Base-by-base conservation (phyloP, 2,888 invertebrate genomes). In the Pristionchus mayeri region DNA sequence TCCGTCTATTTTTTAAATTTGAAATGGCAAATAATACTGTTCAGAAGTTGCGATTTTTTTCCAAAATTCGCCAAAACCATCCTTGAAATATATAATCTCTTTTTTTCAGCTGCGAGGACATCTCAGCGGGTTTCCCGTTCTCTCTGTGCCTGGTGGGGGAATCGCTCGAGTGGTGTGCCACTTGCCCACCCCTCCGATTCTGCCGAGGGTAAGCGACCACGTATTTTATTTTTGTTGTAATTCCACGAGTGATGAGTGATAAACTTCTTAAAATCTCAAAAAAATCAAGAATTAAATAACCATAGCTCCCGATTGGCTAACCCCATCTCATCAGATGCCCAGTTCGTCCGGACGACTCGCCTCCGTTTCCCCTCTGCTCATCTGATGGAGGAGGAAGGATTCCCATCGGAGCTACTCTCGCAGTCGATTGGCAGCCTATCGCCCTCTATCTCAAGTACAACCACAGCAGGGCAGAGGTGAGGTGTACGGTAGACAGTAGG, bases 361-460 rank as follows among this genome's bases (percentile, higher is more conserved):
- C 67, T 21, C 37, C 67, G 6, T 67, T 67, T 37, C 37, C 67
- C 37, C 37, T 21, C 37, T 11, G 30, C 7, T 9, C 30, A 16
- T 18, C 30, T 34, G 18, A 34, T 34, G n/a, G n/a, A n/a, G n/a
- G n/a, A n/a, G n/a, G n/a, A n/a, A 30, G 60, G 24, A 40, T 67
- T 2, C 67, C 67, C 1, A 18, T 44, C 2, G 63, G 63, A 0
- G 81, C 85, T 2, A 44, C 76, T 30, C 86, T 97, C 88, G 96
- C 97, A 87, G 95, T 97, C 87, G 97, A 97, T 94, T 97, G 97
- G 97, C 97, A 97, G 93, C 97, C 97, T 86, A 97, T 97, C 0
- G 97, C 97, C 75, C 94, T 97, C 90, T 97, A 97, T 94, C 95
- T 97, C 90, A 95, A 97, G 57, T 97, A 96, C 94, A 96, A 96